Evolutionary conservation across 2,888 invertebrate genomes (phyloP).

Genomic region (Temnothorax unifasciatus): DNA sequence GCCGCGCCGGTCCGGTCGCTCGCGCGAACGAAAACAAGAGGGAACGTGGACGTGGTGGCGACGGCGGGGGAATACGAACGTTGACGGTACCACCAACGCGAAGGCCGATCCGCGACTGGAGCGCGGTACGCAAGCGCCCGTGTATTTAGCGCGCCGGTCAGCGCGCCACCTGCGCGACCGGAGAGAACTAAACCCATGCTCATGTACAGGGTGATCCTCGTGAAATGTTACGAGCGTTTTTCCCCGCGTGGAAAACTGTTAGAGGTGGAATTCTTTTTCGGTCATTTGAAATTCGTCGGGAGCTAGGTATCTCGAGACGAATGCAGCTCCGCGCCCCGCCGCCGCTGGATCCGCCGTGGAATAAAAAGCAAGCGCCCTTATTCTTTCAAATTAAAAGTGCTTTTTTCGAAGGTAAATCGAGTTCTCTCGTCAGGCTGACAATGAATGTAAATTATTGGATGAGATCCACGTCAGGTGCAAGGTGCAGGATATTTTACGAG

Average conservation of each 20-base stretch:
- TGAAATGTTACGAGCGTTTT: not conserved
- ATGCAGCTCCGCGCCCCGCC: not conserved
- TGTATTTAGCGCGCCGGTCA: conserved; percentile 22
- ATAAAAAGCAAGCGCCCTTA: not conserved
- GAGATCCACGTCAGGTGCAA: not conserved
- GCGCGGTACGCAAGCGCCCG: conserved; percentile 44
- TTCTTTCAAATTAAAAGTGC: not conserved
- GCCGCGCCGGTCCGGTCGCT: not conserved
- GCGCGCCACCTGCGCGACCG: conserved; percentile 8
- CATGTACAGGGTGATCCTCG: not conserved
- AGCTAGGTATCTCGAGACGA: not conserved
- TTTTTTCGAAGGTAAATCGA: not conserved
- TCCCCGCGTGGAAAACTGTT: not conserved
- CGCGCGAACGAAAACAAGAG: conserved; percentile 39
- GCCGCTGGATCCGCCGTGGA: too few species aligned
- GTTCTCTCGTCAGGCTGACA: not conserved
- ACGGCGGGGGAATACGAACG: not conserved
- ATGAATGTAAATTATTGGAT: not conserved
- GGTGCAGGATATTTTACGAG: not conserved
- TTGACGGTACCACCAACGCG: conserved; percentile 75
- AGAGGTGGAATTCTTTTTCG: not conserved
- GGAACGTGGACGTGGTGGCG: not conserved
- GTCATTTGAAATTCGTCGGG: not conserved
- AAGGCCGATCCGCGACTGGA: conserved; percentile 84
- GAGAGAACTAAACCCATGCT: conserved; percentile 17